Evolutionary conservation across 2,113 vertebrate genomes (phyloP).

Genomic region (Malurus elegans): DNA sequence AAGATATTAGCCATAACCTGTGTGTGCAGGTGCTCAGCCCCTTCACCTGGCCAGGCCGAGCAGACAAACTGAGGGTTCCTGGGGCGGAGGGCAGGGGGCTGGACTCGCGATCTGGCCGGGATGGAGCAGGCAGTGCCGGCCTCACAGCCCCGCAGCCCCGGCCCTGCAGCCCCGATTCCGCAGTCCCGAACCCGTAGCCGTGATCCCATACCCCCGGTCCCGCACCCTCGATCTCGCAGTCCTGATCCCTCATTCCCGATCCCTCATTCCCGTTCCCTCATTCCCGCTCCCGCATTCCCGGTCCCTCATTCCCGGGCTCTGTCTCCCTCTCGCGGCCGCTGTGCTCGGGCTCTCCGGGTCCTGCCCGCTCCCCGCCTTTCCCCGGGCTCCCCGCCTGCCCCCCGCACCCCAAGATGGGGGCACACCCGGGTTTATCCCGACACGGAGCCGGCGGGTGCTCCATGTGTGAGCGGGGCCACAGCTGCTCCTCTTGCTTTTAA

Average conservation of each 20-base stretch:
- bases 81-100: rapidly evolving
- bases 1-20: background rate
- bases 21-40: background rate
- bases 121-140: rapidly evolving
- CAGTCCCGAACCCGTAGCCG: rapidly evolving
- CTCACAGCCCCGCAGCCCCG: rapidly evolving
- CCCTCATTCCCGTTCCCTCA: rapidly evolving
- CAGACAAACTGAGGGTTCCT: rapidly evolving
- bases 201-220: rapidly evolving
- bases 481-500: background rate
- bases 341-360: background rate
- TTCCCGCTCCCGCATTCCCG: background rate
- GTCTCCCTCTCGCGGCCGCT: slow-evolving; percentile 30
- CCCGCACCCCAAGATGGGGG: background rate
- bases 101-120: rapidly evolving
- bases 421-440: rapidly evolving
- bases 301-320: background rate
- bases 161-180: rapidly evolving
- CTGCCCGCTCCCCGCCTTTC: no score
- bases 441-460: rapidly evolving
- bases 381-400: no score
- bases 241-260: rapidly evolving
- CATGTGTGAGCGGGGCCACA: background rate
- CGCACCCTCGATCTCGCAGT: rapidly evolving
- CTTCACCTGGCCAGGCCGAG: background rate